A percentile compares a stretch with the other conserved stretches of the same genome.
phyloP scores from a whole-genome alignment of 2,888 invertebrate species.

The Anarsia innoxiella region DNA sequence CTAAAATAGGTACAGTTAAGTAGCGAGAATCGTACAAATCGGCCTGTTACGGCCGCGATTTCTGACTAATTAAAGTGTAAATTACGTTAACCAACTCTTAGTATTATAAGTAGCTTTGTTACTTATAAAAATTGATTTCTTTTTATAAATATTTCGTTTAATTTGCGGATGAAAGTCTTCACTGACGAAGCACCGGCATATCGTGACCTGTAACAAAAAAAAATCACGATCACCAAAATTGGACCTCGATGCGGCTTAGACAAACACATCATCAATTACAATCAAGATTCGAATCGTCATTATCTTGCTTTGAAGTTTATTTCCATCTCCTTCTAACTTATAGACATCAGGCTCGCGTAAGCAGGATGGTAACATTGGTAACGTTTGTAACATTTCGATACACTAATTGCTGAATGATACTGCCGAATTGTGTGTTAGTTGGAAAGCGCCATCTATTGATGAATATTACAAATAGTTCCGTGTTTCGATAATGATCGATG shows the following conservation, averaged over 20 bases:
- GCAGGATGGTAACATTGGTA: constrained; percentile 27
- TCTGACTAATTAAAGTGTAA: no score
- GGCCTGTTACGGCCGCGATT: no score
- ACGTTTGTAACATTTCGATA: no score
- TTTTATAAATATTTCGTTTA: no score
- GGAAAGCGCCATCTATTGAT: constrained; percentile 71
- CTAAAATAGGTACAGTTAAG: no score
- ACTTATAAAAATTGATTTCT: no score
- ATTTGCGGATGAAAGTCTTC: no score
- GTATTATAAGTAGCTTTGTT: no score
- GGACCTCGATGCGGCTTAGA: constrained; percentile 58
- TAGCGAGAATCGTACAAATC: no score
- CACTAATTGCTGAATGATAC: constrained; percentile 68
- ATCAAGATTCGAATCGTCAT: constrained; percentile 58
- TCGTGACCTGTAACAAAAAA: constrained; percentile 45
- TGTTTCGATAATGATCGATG: constrained; percentile 67
- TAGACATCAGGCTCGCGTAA: constrained; percentile 22
- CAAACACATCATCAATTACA: constrained; percentile 73
- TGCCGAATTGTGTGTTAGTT: constrained; percentile 61
- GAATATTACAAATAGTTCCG: constrained; percentile 68
- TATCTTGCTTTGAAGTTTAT: constrained; percentile 41
- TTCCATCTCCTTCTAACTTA: constrained; percentile 30
- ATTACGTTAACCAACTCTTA: no score
- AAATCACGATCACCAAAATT: constrained; percentile 52
- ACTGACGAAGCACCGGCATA: constrained; percentile 22